These are phyloP conservation scores for Eremophila alpestris DNA, from an alignment of 2,797 vertebrate species.

Conservation along the genomic window DNA sequence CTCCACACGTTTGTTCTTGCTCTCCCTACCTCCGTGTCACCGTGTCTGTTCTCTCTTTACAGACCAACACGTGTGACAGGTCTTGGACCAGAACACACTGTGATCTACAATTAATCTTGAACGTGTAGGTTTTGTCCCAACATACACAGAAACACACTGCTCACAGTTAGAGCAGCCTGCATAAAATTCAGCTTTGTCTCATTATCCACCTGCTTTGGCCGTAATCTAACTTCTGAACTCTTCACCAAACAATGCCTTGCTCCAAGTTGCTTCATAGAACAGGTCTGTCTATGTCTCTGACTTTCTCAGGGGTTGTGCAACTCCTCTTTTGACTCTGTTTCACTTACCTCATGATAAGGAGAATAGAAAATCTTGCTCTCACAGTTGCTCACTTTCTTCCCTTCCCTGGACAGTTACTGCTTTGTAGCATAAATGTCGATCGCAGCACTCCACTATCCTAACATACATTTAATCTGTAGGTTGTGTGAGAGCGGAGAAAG, in stretches of 20 bases:
- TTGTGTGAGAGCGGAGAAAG: not conserved
- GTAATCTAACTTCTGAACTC: not conserved
- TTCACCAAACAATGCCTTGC: not conserved
- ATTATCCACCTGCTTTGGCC: not conserved
- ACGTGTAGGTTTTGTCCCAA: not conserved
- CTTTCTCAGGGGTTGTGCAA: not conserved
- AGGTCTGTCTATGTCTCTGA: not conserved
- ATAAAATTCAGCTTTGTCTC: not conserved
- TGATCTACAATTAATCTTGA: not conserved
- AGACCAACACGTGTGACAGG: accelerated
- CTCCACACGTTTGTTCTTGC: accelerated
- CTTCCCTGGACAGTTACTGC: not conserved
- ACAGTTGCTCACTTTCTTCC: not conserved
- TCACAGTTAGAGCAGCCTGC: not conserved
- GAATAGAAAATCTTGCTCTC: not conserved
- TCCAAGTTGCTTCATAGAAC: not conserved
- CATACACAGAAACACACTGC: not conserved
- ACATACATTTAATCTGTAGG: not conserved
- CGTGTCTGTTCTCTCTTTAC: not conserved
- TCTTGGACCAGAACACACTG: not conserved
- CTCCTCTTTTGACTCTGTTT: not conserved
- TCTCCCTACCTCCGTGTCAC: accelerated
- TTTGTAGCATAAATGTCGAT: not conserved
- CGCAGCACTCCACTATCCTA: not conserved
- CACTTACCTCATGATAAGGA: not conserved